Base-by-base conservation (phyloP, 2,797 vertebrate genomes). In the Yasuhikotakia modesta region DNA sequence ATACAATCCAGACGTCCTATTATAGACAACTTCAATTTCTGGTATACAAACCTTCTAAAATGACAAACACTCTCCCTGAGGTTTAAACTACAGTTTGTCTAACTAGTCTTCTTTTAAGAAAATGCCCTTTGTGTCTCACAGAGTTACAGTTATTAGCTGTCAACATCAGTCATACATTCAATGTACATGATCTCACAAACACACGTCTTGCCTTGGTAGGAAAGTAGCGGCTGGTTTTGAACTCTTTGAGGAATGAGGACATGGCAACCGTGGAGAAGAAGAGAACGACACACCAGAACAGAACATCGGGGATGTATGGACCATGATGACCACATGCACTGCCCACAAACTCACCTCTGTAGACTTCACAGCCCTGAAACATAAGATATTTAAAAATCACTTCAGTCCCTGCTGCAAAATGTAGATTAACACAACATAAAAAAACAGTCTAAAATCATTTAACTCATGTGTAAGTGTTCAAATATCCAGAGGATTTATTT, bases 251-350 rank as follows among this genome's bases (percentile, higher is more conserved):
- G 70, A 94, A 93, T 61, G 93, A 89, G 0, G 96, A 98, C 87
- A 98, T n/a, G n/a, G n/a, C n/a, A n/a, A n/a, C n/a, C n/a, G n/a
- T n/a, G n/a, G n/a, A 86, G 79, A 94, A 89, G 85, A 96, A 96
- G 58, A 98, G 91, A 99, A 98, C 86, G 98, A 93, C 87, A 99
- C 98, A 97, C 97, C 97, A 99, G 88, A 99, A 97, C 86, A 98
- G 95, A 39, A 99, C 97, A 7, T 98, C 95, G 0, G 97, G 97
- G 0, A 94, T 92, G 80, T 95, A 97, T 79, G 97, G 97, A 4
- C 97, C 97, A 0, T 97, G 88, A 52, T 82, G 94, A 50, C 95
- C 94, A 27, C 97, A 99, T 0, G 95, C 96, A 43, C 81, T 89
- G 52, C 98, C 97, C 65, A 93, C 85, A 78, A 98, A 99, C 32